phyloP scores from a whole-genome alignment of 2,113 vertebrate species.

The Anarhynchus alexandrinus region DNA sequence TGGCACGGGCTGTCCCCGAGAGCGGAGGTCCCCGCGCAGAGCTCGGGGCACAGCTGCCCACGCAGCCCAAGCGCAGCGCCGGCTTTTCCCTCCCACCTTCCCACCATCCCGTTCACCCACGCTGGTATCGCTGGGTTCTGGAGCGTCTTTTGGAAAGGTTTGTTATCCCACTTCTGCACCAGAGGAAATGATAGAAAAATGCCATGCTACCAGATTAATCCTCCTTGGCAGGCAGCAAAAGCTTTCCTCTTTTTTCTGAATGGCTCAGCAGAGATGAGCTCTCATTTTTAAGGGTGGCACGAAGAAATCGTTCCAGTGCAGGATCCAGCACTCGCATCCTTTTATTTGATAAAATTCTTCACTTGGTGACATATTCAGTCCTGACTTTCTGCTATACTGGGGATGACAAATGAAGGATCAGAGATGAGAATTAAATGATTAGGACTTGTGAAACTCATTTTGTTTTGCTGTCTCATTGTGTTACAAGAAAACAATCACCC shows the following conservation, averaged over 20 bases:
- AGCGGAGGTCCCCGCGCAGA: background rate
- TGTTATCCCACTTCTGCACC: background rate
- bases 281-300: background rate
- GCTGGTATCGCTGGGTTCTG: fast-evolving
- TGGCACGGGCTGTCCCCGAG: no score
- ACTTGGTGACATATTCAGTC: background rate
- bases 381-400: background rate
- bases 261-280: background rate
- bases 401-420: background rate
- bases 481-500: background rate
- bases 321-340: background rate
- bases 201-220: background rate
- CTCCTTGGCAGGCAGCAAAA: background rate
- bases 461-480: background rate
- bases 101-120: fast-evolving
- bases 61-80: background rate
- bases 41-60: background rate
- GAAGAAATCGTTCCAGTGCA: background rate
- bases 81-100: background rate
- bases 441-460: background rate
- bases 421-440: background rate
- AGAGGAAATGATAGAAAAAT: background rate
- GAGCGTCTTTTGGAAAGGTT: background rate
- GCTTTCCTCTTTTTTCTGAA: background rate
- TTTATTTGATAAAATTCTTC: background rate